phyloP scores from a whole-genome alignment of 2,888 invertebrate species.

The Philereme transversata region DNA sequence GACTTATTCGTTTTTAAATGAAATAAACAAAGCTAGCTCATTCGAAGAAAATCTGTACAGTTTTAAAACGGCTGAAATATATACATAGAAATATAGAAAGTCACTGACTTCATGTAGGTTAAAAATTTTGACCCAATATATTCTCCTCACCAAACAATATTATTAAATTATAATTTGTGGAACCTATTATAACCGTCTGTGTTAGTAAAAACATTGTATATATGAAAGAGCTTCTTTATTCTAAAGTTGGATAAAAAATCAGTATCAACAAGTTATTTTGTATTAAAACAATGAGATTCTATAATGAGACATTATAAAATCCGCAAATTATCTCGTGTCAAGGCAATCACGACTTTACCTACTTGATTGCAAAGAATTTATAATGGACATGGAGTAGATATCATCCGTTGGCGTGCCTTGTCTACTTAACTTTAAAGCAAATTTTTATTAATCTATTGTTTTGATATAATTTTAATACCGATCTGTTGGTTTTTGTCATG shows the following conservation, averaged over 20 bases:
- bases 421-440: background rate
- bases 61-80: too few species aligned
- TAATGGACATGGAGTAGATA: background rate
- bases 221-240: slow-evolving; percentile 7
- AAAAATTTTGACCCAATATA: too few species aligned
- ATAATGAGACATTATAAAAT: slow-evolving; percentile 12
- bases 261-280: slow-evolving; percentile 4
- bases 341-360: slow-evolving; percentile 16
- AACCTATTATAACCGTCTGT: too few species aligned
- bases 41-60: too few species aligned
- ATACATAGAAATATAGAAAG: too few species aligned
- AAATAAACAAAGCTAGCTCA: too few species aligned
- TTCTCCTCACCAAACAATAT: too few species aligned
- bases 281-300: slow-evolving; percentile 11
- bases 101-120: too few species aligned
- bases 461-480: background rate
- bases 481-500: background rate
- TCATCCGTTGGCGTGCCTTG: slow-evolving; percentile 1
- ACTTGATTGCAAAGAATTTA: background rate
- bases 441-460: background rate
- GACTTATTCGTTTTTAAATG: too few species aligned
- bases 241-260: background rate
- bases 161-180: too few species aligned
- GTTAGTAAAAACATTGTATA: slow-evolving; percentile 16
- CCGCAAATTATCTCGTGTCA: slow-evolving; percentile 28